Evolutionary conservation across 2,888 invertebrate genomes (phyloP).

Genomic region (Platypus cylindrus): DNA sequence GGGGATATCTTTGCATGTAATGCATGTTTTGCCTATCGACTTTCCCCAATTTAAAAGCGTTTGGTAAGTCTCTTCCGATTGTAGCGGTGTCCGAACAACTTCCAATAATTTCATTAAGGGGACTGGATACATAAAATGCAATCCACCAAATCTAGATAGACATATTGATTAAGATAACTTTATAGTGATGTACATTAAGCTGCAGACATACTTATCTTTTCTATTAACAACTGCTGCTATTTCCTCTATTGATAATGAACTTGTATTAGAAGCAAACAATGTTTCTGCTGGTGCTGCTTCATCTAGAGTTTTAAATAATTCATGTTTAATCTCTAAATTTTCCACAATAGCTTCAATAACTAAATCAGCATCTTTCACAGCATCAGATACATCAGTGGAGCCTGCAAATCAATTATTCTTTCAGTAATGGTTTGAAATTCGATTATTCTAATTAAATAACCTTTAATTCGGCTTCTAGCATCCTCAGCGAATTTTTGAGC

Average conservation of each 20-base stretch:
- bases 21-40: slow-evolving; percentile 68
- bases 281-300: slow-evolving; percentile 57
- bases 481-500: slow-evolving; percentile 52
- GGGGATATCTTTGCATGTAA: slow-evolving; percentile 83
- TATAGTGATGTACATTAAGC: no score
- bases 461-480: slow-evolving; percentile 45
- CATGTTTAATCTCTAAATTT: slow-evolving; percentile 55
- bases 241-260: slow-evolving; percentile 71
- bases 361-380: slow-evolving; percentile 56
- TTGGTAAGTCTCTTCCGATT: slow-evolving; percentile 62
- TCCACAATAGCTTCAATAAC: slow-evolving; percentile 82
- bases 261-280: slow-evolving; percentile 81
- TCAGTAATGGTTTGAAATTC: no score
- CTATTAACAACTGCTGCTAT: slow-evolving; percentile 62
- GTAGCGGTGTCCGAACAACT: slow-evolving; percentile 62
- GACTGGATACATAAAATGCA: slow-evolving; percentile 89
- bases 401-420: slow-evolving; percentile 23
- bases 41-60: slow-evolving; percentile 69
- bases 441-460: slow-evolving; percentile 4
- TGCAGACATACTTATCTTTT: slow-evolving; percentile 43
- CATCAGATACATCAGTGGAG: slow-evolving; percentile 46
- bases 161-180: neutral
- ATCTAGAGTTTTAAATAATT: slow-evolving; percentile 62
- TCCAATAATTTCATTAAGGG: slow-evolving; percentile 83
- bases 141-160: slow-evolving; percentile 52